Conservation (phyloP, 2,888 invertebrate genomes). For the Ceraclea dissimilis region DNA sequence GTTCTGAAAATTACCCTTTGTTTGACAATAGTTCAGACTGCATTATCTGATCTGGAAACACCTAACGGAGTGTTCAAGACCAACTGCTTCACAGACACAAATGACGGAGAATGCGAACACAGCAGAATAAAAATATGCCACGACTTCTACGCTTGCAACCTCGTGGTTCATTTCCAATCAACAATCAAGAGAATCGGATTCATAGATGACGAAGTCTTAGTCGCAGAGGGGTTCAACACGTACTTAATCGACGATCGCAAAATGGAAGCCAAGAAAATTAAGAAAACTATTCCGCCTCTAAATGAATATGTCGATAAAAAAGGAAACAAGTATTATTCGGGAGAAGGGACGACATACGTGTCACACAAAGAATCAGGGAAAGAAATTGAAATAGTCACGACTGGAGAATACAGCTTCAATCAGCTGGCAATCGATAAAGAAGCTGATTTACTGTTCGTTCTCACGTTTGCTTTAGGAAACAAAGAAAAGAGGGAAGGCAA, state of each 20-base stretch:
- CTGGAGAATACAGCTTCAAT: constrained; percentile 17
- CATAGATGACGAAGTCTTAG: constrained; percentile 9
- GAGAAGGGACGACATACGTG: constrained; percentile 16
- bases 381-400: constrained; percentile 18
- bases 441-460: constrained; percentile 14
- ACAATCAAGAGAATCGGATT: constrained; percentile 14
- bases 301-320: constrained; percentile 13
- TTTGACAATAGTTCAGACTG: background rate
- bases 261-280: background rate
- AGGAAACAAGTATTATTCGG: constrained; percentile 13
- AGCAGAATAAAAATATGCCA: constrained; percentile 15
- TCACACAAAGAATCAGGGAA: constrained; percentile 10
- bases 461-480: constrained; percentile 2
- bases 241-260: constrained; percentile 8
- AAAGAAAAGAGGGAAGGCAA: constrained; percentile 3
- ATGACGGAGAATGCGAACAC: constrained; percentile 10
- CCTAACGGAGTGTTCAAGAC: constrained; percentile 4
- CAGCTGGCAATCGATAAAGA: constrained; percentile 8
- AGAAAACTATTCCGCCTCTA: constrained; percentile 9
- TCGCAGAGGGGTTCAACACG: constrained; percentile 11
- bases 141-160: constrained; percentile 16
- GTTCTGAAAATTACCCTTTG: background rate
- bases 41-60: background rate
- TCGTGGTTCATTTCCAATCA: constrained; percentile 7
- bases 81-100: constrained; percentile 11